These are phyloP conservation scores for Eulacestoma nigropectus DNA, from an alignment of 2,113 vertebrate species.

Conservation along the genomic window DNA sequence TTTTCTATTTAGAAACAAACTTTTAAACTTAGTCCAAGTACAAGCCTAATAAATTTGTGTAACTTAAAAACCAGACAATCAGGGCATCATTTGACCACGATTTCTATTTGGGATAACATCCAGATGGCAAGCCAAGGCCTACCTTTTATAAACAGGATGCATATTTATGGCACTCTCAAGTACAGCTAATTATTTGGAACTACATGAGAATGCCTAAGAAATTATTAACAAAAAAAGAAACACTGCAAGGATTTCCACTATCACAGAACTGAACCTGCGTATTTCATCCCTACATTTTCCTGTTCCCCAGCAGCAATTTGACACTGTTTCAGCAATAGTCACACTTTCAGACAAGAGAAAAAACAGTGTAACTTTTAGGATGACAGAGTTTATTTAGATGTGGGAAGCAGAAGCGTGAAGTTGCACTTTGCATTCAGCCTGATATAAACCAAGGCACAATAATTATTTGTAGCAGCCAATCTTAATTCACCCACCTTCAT, in stretches of 20 bases:
- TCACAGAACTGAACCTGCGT: background rate
- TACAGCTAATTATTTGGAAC: background rate
- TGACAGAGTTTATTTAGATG: background rate
- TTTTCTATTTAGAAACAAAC: background rate
- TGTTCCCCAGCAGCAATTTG: background rate
- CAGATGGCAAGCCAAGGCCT: background rate
- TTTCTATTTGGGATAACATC: background rate
- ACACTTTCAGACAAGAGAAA: background rate
- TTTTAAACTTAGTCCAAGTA: background rate
- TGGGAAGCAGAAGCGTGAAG: background rate
- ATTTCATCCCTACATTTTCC: background rate
- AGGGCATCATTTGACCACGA: background rate
- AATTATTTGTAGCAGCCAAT: background rate
- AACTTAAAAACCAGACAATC: background rate
- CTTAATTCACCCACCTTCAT: background rate
- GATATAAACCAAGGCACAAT: background rate
- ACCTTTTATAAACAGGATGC: background rate
- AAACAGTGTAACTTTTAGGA: background rate
- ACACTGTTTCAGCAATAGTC: background rate
- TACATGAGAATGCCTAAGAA: background rate
- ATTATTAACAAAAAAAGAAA: background rate
- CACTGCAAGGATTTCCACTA: background rate
- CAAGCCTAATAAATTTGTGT: background rate
- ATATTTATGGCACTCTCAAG: background rate
- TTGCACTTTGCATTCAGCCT: background rate